Evolutionary conservation across 2,888 invertebrate genomes (phyloP), one percentile per base, ranked within the genome.

Genomic region (Eristalis tenax): DNA sequence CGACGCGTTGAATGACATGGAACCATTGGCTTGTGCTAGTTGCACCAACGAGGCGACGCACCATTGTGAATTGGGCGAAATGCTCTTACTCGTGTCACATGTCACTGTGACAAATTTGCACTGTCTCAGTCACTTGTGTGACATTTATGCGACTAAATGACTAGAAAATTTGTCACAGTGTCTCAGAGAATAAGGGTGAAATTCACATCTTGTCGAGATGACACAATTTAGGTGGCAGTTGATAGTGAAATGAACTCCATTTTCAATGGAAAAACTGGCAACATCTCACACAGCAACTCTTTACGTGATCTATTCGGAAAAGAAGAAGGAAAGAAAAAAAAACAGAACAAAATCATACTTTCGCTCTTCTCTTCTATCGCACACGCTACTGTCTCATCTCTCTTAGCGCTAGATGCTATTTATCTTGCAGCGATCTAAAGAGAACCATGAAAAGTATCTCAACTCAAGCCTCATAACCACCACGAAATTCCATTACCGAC

Each of bases 401-500:
- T 59, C 26, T 59, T 28, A 26, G 6, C 15, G 4, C 15, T 1
- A n/a, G 59, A 59, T 59, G 15, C 6, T 23, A 6, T 59, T 59
- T 26, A 26, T 26, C 26, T 26, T 11, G 59, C 59, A 26, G 59
- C 38, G 4, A 10, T 35, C 23, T 11, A 22, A 74, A 73, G 40
- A 63, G 64, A 74, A 74, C 8, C 23, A 75, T 35, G 40, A 63
- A 63, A 59, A 59, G 26, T 18, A 50, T 50, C 50, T 18, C 18
- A 59, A 59, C 50, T 18, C 18, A 59, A 59, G 15, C 26, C 59
- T 13, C 59, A 26, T 26, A 23, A 26, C 23, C 18, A 38, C 64
- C 26, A 78, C 18, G n/a, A 71, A 78, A 78, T 78, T 70, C 78
- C 78, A 56, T 38, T 38, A 78, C 26, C 43, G 3, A 40, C 43